A percentile compares a stretch with the other conserved stretches of the same genome.
These are phyloP conservation scores for Ariolimax columbianus DNA, from an alignment of 2,888 invertebrate genomes.

Conservation along the genomic window DNA sequence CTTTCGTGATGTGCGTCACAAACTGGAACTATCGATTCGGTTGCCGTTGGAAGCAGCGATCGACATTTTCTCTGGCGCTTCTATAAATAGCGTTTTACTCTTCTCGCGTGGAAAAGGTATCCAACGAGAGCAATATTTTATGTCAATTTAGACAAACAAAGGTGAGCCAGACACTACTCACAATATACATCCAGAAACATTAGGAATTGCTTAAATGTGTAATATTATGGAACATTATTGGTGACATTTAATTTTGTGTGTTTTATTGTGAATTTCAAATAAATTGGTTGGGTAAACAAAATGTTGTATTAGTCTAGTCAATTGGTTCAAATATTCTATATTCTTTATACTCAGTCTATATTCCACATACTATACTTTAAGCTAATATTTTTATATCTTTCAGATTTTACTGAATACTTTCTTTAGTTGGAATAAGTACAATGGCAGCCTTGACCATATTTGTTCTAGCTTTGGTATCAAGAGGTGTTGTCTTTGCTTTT, in stretches of 20 bases:
- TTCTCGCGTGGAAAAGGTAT: not conserved
- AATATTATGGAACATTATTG: not conserved
- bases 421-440: no score
- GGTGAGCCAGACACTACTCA: not conserved
- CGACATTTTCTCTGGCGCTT: not conserved
- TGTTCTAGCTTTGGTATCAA: not conserved
- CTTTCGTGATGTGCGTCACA: conserved; percentile 20
- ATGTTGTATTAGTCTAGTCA: no score
- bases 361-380: no score
- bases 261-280: not conserved
- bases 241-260: not conserved
- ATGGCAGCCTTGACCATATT: not conserved
- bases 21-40: conserved; percentile 31
- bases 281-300: not conserved
- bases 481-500: not conserved
- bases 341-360: no score
- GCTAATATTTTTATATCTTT: no score
- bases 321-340: no score
- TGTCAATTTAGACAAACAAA: conserved; percentile 8
- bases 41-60: conserved; percentile 28
- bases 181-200: not conserved
- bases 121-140: conserved; percentile 34
- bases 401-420: no score
- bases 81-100: conserved; percentile 10
- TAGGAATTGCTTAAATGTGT: not conserved